Evolutionary conservation across 2,888 invertebrate species (phyloP).

Genomic region (Hirtodrosophila duncani): DNA sequence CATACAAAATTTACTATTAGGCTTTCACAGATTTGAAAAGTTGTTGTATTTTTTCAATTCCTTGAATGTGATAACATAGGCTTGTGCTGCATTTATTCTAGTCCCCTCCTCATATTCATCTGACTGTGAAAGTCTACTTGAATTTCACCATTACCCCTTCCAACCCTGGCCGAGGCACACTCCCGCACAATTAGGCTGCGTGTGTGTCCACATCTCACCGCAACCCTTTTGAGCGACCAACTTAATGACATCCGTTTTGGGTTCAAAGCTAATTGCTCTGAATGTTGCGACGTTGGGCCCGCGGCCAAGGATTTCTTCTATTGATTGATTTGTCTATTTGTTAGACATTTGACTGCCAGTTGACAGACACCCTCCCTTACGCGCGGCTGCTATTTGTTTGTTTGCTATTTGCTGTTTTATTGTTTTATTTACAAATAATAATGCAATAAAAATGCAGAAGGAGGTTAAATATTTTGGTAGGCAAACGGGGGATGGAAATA

Average conservation of each 20-base stretch:
- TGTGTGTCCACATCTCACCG: constrained; percentile 28
- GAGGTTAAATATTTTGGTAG: constrained; percentile 28
- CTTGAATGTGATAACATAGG: constrained; percentile 2
- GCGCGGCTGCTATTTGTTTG: constrained; percentile 12
- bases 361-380: background rate
- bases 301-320: constrained; percentile 13
- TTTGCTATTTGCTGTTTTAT: constrained; percentile 9
- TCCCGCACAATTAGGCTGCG: constrained; percentile 54
- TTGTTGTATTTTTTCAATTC: too few relatives aligned
- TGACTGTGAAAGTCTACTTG: constrained; percentile 37
- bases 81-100: too few relatives aligned
- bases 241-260: constrained; percentile 63
- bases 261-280: constrained; percentile 45
- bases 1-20: too few relatives aligned
- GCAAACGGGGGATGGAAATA: constrained; percentile 4
- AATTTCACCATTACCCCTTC: constrained; percentile 35
- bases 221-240: constrained; percentile 53
- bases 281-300: constrained; percentile 20
- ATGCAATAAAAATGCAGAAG: constrained; percentile 54
- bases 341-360: too few relatives aligned
- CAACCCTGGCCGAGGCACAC: constrained; percentile 12
- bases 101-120: too few relatives aligned
- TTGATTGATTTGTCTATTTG: constrained; percentile 53
- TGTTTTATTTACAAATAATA: constrained; percentile 56
- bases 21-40: too few relatives aligned